Evolutionary conservation across 2,797 vertebrate species (phyloP).

Genomic region (Halcyon smyrnensis): DNA sequence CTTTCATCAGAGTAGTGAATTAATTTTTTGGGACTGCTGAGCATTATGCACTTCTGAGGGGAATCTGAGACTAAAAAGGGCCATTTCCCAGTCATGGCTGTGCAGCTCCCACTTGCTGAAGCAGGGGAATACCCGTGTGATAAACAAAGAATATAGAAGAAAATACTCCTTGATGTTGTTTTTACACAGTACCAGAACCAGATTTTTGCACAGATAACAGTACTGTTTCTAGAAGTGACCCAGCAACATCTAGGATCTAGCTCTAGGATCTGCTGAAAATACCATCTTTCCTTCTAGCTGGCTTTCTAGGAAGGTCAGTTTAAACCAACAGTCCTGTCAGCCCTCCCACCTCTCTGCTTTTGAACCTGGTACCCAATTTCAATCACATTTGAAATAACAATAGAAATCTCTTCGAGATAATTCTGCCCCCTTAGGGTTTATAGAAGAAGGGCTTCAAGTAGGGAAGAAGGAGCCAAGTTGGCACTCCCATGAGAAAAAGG

Average conservation of each 20-base stretch:
- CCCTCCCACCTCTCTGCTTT: background rate
- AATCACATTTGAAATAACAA: background rate
- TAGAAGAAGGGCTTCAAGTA: background rate
- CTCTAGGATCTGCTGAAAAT: background rate
- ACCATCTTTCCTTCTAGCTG: background rate
- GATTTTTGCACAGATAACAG: background rate
- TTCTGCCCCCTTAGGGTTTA: background rate
- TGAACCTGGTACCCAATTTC: background rate
- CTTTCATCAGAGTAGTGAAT: background rate
- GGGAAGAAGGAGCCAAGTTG: background rate
- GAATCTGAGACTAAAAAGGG: background rate
- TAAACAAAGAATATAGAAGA: background rate
- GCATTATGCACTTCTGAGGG: background rate
- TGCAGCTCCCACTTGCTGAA: background rate
- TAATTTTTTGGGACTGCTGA: background rate
- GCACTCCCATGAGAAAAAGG: background rate
- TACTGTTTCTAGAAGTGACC: background rate
- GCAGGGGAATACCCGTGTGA: background rate
- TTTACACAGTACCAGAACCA: background rate
- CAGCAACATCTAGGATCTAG: background rate
- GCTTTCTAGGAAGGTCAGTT: background rate
- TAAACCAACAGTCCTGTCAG: background rate
- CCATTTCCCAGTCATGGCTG: fast-evolving
- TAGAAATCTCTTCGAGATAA: background rate
- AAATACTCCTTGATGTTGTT: background rate